Base-by-base conservation (phyloP, 2,797 vertebrate species). In the Adelosebastes latens region DNA sequence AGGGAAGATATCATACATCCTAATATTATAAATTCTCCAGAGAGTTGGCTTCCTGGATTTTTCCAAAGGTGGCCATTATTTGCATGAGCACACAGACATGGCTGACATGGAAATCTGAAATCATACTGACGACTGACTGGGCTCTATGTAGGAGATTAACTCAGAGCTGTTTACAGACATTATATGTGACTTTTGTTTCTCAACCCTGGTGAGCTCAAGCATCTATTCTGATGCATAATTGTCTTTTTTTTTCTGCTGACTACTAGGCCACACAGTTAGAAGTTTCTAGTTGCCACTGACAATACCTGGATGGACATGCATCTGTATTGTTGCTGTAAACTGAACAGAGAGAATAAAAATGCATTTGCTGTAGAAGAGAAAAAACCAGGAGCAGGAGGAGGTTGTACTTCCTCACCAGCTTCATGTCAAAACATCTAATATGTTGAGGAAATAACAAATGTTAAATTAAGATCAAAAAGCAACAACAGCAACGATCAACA, bases 251-350 rank as follows among this genome's bases (percentile, higher is more conserved):
- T 42, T 5, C 42, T 46, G 42, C 60, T 85, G 82, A 83, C 87
- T 87, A 92, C 74, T 14, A 58, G 3, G 22, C n/a, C 18, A 68
- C 77, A 66, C 59, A 65, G 52, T 68, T 75, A 72, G 88, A 91
- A 32, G 78, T 84, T 91, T 92, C 82, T 65, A 89, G 80, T 24
- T 72, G 32, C 36, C 46, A 66, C 4, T 31, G 22, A 88, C 79
- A 91, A 90, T 80, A 85, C 73, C 63, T 80, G 29, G 8, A 71
- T 8, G 5, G 14, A 89, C 80, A 87, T 68, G 72, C 29, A 52
- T 34, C 68, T 84, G 64, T 46, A 75, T 88, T 85, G 77, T 87
- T 80, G 53, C 39, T 10, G n/a, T 65, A 39, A 69, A 39, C 58
- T 60, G 20, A 61, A 71, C 42, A 61, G 27, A 81, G 24, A 80